Conservation (phyloP, 2,888 invertebrate genomes). For the Homarus gammarus region DNA sequence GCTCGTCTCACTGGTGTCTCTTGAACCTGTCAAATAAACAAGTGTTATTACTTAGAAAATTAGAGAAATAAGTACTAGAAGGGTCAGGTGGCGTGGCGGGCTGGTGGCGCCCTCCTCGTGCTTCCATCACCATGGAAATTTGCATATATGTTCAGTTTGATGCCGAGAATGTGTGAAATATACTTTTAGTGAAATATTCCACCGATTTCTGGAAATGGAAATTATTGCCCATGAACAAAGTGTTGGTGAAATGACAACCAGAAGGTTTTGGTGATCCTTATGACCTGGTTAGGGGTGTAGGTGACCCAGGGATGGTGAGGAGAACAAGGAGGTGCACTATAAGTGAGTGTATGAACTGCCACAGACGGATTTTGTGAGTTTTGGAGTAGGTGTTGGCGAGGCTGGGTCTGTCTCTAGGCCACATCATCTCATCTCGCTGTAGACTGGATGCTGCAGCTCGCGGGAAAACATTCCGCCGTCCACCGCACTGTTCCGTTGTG, state of each 20-base stretch:
- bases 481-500: slow-evolving; percentile 5
- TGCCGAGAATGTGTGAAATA: neutral
- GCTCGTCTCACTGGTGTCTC: neutral
- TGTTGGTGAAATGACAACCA: neutral
- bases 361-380: slow-evolving; percentile 17
- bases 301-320: neutral
- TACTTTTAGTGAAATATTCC: neutral
- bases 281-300: neutral
- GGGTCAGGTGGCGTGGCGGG: neutral
- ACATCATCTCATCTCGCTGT: slow-evolving; percentile 58
- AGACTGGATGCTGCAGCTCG: slow-evolving; percentile 53
- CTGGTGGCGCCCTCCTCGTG: neutral
- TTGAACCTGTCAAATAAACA: neutral
- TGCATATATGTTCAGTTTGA: neutral
- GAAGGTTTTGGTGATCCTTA: neutral
- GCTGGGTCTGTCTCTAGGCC: slow-evolving; percentile 63
- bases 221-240: slow-evolving; percentile 8
- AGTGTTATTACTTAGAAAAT: slow-evolving; percentile 1
- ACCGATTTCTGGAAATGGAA: neutral
- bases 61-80: slow-evolving; percentile 17
- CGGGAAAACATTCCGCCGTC: neutral
- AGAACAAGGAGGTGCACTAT: neutral
- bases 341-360: neutral
- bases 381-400: slow-evolving; percentile 32
- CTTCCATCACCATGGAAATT: neutral